A percentile compares a stretch with the other conserved stretches of the same genome.
Evolutionary conservation across 2,797 vertebrate genomes (phyloP).

Genomic region (Forpus xanthops): DNA sequence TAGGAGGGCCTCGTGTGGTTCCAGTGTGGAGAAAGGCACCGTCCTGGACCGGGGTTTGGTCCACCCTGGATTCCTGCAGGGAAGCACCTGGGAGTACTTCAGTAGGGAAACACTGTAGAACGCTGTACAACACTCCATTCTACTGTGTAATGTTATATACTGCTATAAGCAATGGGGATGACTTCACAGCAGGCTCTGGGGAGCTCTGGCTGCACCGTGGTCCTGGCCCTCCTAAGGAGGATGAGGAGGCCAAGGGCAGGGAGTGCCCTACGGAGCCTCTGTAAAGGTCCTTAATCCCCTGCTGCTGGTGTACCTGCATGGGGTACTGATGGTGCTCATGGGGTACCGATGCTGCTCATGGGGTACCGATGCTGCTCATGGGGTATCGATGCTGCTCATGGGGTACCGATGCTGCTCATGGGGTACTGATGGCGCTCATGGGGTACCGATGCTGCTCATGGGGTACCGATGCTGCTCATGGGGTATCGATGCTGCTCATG

Average conservation of each 20-base stretch:
- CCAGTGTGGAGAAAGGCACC: neutral
- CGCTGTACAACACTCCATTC: too few relatives aligned
- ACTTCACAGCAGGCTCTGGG: neutral
- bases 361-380: fast-evolving
- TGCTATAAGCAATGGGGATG: fast-evolving
- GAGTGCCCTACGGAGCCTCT: neutral
- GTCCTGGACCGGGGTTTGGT: fast-evolving
- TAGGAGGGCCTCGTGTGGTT: fast-evolving
- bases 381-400: too few relatives aligned
- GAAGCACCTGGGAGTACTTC: neutral
- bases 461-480: too few relatives aligned
- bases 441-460: neutral
- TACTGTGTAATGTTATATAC: too few relatives aligned
- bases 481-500: too few relatives aligned
- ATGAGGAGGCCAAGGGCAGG: conserved; percentile 22
- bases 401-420: fast-evolving
- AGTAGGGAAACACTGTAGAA: too few relatives aligned
- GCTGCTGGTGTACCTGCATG: fast-evolving
- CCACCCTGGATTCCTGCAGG: neutral
- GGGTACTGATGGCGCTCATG: too few relatives aligned
- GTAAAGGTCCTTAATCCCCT: neutral
- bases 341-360: fast-evolving
- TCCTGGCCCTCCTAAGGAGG: neutral
- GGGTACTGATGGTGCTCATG: fast-evolving
- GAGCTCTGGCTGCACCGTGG: neutral